These are phyloP conservation scores for Oophaga pumilio DNA, from an alignment of 2,113 vertebrate species.

Conservation along the genomic window DNA sequence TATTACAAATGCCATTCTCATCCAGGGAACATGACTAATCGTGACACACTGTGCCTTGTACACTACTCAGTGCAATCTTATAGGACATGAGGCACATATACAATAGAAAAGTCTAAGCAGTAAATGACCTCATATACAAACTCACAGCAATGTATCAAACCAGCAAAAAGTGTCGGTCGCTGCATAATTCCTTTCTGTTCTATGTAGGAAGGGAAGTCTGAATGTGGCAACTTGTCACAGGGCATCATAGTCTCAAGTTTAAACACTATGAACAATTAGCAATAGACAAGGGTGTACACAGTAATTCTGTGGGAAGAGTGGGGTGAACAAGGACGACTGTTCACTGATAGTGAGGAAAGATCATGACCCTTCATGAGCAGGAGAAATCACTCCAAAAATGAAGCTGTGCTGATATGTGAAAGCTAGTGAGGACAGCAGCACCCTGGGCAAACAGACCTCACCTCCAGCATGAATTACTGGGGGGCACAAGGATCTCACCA, in stretches of 20 bases:
- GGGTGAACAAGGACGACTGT: no score
- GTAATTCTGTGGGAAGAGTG: no score
- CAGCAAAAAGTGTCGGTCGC: background rate
- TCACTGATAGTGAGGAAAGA: no score
- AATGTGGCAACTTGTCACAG: background rate
- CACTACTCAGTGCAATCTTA: background rate
- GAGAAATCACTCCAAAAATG: no score
- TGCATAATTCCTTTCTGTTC: background rate
- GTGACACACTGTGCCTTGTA: background rate
- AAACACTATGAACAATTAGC: no score
- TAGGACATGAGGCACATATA: background rate
- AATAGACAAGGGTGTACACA: no score
- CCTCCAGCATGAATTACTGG: no score
- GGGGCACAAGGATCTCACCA: no score
- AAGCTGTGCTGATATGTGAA: no score
- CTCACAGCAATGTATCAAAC: background rate
- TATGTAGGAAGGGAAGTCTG: background rate
- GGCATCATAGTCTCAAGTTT: background rate
- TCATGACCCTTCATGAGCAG: no score
- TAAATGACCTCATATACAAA: background rate
- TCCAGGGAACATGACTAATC: background rate
- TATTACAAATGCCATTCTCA: background rate
- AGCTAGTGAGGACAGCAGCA: no score
- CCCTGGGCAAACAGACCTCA: no score
- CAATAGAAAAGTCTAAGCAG: background rate